Conservation (phyloP, 2,113 vertebrate species). For the Fregata magnificens region DNA sequence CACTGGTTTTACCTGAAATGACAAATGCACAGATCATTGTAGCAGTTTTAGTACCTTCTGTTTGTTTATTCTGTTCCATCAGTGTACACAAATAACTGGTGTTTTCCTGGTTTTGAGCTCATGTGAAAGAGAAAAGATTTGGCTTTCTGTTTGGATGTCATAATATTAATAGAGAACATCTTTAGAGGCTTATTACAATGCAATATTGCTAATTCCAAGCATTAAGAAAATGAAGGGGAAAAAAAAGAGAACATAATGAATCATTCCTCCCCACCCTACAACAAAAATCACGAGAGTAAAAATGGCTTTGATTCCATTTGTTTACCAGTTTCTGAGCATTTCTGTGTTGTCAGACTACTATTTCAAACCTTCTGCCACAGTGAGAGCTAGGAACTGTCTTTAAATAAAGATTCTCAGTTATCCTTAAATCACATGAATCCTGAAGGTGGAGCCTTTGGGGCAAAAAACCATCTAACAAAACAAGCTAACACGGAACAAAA, state of each 20-base stretch:
- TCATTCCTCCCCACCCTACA: slow-evolving; percentile 7
- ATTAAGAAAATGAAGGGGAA: slow-evolving; percentile 10
- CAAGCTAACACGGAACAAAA: background rate
- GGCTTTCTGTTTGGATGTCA: slow-evolving; percentile 39
- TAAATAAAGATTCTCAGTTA: background rate
- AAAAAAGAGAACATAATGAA: slow-evolving; percentile 18
- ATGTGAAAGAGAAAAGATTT: slow-evolving; percentile 52
- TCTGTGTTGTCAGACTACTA: background rate
- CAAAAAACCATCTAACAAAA: background rate
- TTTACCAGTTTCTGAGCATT: slow-evolving; percentile 49
- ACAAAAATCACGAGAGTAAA: slow-evolving; percentile 55
- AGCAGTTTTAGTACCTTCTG: background rate
- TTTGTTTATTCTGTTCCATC: background rate
- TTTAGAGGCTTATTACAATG: slow-evolving; percentile 36
- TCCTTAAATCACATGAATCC: background rate
- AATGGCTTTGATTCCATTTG: slow-evolving; percentile 48
- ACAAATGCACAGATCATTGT: background rate
- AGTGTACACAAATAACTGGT: background rate
- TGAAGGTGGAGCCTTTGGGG: background rate
- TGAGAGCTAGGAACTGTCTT: background rate
- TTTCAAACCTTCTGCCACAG: slow-evolving; percentile 9
- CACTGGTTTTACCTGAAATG: background rate
- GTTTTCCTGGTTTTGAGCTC: slow-evolving; percentile 23
- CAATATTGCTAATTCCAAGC: background rate
- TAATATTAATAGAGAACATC: slow-evolving; percentile 55